Evolutionary conservation across 1,140 invertebrate species (phyloP).

Genomic region (Zaprionus vittiger): DNA sequence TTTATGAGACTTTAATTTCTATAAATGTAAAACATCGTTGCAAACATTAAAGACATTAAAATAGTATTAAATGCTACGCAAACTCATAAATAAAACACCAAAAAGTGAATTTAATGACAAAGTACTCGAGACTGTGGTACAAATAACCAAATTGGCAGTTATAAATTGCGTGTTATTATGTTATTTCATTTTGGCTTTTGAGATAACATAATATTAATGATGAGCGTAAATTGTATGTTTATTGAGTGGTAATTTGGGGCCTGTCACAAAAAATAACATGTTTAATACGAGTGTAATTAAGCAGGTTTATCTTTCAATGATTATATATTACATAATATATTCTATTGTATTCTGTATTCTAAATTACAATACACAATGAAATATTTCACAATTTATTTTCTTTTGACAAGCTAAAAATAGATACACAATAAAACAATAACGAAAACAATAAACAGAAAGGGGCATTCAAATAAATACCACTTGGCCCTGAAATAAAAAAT

Average conservation of each 20-base stretch:
- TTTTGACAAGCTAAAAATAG: background rate
- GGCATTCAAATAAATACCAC: background rate
- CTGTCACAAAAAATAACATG: background rate
- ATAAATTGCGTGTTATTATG: background rate
- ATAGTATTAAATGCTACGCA: too few species aligned
- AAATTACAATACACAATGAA: background rate
- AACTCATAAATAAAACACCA: too few species aligned
- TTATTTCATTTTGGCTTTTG: background rate
- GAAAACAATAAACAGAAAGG: background rate
- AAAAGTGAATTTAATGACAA: too few species aligned
- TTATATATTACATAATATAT: too few species aligned
- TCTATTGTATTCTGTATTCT: too few species aligned
- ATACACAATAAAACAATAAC: background rate
- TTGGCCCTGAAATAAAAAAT: background rate
- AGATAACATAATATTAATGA: background rate
- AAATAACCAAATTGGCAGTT: background rate
- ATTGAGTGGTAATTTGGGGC: background rate
- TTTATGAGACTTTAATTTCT: background rate
- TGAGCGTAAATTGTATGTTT: constrained; percentile 1
- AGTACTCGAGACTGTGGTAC: background rate
- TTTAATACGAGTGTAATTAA: background rate
- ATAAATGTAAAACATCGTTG: too few species aligned
- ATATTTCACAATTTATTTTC: background rate
- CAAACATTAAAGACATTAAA: too few species aligned
- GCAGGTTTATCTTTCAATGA: too few species aligned